A percentile compares a stretch with the other conserved stretches of the same genome.
phyloP scores from a whole-genome alignment of 1,140 invertebrate species.

The Drosophila trapezifrons region DNA sequence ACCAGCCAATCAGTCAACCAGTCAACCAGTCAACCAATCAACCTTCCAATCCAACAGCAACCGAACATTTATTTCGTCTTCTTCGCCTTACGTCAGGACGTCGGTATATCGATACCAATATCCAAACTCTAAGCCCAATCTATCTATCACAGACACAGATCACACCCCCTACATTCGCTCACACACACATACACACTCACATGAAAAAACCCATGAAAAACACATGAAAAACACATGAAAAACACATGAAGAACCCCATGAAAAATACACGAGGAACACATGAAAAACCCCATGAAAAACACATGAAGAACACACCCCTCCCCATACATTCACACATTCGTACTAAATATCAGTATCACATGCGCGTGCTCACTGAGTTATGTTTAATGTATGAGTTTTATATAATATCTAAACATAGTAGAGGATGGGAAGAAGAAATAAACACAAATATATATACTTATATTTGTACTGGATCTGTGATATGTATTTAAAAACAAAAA shows the following conservation, averaged over 20 bases:
- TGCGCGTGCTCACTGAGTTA: slow-evolving; percentile 75
- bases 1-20: slow-evolving; percentile 31
- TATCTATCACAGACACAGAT: slow-evolving; percentile 18
- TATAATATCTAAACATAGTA: slow-evolving; percentile 70
- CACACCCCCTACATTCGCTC: slow-evolving; percentile 14
- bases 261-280: background rate
- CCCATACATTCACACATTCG: slow-evolving; percentile 56
- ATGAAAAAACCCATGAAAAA: slow-evolving; percentile 2
- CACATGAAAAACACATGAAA: slow-evolving; percentile 1
- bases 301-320: slow-evolving; percentile 19
- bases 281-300: background rate
- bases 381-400: slow-evolving; percentile 75
- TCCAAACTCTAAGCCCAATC: slow-evolving; percentile 17
- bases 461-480: slow-evolving; percentile 84
- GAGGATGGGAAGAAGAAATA: slow-evolving; percentile 51
- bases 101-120: slow-evolving; percentile 18
- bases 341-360: slow-evolving; percentile 63
- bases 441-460: slow-evolving; percentile 66
- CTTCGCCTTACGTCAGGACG: slow-evolving; percentile 50
- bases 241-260: slow-evolving; percentile 6
- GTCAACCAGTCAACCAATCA: slow-evolving; percentile 40
- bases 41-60: slow-evolving; percentile 49
- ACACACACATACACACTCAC: slow-evolving; percentile 22
- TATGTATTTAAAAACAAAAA: slow-evolving; percentile 80
- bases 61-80: slow-evolving; percentile 55